A percentile compares a stretch with the other conserved stretches of the same genome.
These are phyloP conservation scores for Syngnathus floridae DNA, from an alignment of 2,113 vertebrate genomes.

Conservation along the genomic window DNA sequence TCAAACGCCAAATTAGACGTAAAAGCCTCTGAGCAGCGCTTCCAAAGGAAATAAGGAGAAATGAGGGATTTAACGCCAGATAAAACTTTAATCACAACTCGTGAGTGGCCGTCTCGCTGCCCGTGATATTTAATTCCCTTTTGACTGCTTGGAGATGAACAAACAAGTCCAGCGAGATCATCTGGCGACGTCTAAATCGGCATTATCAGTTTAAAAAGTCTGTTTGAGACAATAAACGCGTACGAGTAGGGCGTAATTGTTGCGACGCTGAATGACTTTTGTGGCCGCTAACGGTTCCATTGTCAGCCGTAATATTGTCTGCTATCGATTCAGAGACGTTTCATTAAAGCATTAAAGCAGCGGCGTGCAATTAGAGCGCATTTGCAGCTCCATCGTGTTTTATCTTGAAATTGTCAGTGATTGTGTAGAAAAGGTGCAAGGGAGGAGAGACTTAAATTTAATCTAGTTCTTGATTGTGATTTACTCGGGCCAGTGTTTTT, in stretches of 20 bases:
- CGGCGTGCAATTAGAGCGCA: slow-evolving; percentile 24
- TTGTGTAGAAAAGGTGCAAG: slow-evolving; percentile 13
- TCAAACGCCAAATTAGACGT: slow-evolving; percentile 19
- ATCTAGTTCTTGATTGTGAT: background rate
- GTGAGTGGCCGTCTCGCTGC: background rate
- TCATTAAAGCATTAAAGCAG: slow-evolving; percentile 49
- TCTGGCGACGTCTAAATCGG: slow-evolving; percentile 14
- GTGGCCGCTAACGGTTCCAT: slow-evolving; percentile 73
- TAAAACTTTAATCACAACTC: background rate
- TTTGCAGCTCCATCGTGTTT: slow-evolving; percentile 10
- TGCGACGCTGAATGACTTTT: slow-evolving; percentile 3
- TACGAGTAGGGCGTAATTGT: background rate
- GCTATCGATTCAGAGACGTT: slow-evolving; percentile 55
- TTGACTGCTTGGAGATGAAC: slow-evolving; percentile 4
- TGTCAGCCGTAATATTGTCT: slow-evolving; percentile 72
- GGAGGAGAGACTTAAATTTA: background rate
- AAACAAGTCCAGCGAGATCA: slow-evolving; percentile 46
- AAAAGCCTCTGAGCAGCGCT: background rate
- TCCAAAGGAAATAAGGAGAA: background rate
- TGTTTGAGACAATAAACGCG: slow-evolving; percentile 6
- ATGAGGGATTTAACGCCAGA: slow-evolving; percentile 2
- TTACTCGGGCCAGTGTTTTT: background rate
- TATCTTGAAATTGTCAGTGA: slow-evolving; percentile 25
- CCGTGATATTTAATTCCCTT: slow-evolving; percentile 4
- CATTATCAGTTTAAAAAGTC: slow-evolving; percentile 35